Base-by-base conservation (phyloP, 2,797 vertebrate genomes). In the Jordanella pulchra region DNA sequence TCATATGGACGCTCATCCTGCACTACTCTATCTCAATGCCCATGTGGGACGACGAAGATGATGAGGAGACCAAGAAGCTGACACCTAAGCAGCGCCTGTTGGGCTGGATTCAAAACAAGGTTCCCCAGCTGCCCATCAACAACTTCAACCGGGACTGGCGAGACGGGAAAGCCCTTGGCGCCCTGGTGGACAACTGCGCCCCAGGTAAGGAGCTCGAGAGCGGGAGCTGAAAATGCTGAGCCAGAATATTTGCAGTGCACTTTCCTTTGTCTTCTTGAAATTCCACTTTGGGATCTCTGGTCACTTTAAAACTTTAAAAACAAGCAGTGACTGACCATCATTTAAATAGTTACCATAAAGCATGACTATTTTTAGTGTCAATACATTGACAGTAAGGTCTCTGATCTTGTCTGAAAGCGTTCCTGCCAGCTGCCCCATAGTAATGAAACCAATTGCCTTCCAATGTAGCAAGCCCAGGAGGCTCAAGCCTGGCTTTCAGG, bases 11-110 rank as follows among this genome's bases (percentile, higher is more conserved):
- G 0, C 95, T 98, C 73, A 99, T 99, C 89, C 95, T 99, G n/a
- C 97, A 99, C 90, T 99, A 98, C 73, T 99, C 97, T 83, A 99
- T 99, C 89, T 99, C 97, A 53, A 98, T 98, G 97, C 97, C 97
- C 65, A 96, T 98, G 96, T 99, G 97, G 97, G 97, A 98, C 0
- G 97, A 99, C 0, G 97, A 99, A 83, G 97, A 98, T 0, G 97
- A 98, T 0, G 97, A 97, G 65, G 97, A 98, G 1, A 90, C 89
- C 18, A 96, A 96, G 76, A 97, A 97, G 81, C 93, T 97, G 91
- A 98, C 97, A 0, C 97, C 97, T 50, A 99, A 99, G 84, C 97
- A 99, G 88, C 95, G 97, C 17, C 92, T 98, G 67, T 89, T 98
- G 51, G 97, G 97, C 85, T 99, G 97, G 97, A 99, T 99, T 83